phyloP scores from a whole-genome alignment of 1,140 invertebrate species.

The Cepaea nemoralis region DNA sequence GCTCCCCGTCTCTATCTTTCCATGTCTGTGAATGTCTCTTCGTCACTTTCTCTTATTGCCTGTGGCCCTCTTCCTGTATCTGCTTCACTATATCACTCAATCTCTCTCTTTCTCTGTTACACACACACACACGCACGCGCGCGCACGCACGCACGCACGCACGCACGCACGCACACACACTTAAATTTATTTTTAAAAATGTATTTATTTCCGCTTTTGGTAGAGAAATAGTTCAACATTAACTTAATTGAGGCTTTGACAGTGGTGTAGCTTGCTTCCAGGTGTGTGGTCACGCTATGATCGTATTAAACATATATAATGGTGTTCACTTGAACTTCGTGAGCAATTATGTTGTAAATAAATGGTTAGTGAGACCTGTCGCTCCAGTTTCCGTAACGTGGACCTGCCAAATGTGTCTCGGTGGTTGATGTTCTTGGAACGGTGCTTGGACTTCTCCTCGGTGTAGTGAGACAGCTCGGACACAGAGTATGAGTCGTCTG shows the following conservation, averaged over 20 bases:
- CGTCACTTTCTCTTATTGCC: too few species aligned
- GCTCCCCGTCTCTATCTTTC: too few species aligned
- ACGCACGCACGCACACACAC: too few species aligned
- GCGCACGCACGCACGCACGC: too few species aligned
- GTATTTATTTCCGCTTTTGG: too few species aligned
- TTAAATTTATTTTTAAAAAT: too few species aligned
- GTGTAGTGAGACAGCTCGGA: constrained; percentile 44
- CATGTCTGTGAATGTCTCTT: too few species aligned
- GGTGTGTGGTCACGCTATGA: neutral
- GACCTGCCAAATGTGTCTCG: neutral
- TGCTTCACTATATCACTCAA: too few species aligned
- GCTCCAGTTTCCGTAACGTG: neutral
- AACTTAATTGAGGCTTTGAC: neutral
- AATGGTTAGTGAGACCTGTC: neutral
- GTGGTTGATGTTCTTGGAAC: neutral
- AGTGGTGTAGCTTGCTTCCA: neutral
- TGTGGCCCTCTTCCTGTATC: too few species aligned
- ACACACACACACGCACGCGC: too few species aligned
- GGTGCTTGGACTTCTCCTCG: constrained; percentile 26
- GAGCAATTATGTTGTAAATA: neutral
- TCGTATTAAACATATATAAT: neutral
- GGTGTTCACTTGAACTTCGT: neutral
- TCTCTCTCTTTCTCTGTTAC: too few species aligned
- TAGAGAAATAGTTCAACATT: neutral
- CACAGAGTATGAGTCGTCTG: constrained; percentile 45